A percentile compares a stretch with the other conserved stretches of the same genome.
Evolutionary conservation across 2,797 vertebrate genomes (phyloP).

Genomic region (Argentina silus): DNA sequence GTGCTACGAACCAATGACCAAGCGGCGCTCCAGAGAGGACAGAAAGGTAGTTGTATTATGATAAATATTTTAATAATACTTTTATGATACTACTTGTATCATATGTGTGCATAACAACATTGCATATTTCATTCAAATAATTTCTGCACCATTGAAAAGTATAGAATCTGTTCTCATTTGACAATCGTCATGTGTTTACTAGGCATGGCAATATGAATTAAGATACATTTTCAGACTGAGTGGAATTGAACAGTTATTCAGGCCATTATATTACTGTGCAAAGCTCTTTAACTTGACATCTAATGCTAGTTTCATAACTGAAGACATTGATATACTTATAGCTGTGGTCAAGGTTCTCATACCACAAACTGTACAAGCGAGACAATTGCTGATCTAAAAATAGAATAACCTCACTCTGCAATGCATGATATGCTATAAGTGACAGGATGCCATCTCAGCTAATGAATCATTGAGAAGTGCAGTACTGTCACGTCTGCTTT

Average conservation of each 20-base stretch:
- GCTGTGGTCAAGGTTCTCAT: neutral
- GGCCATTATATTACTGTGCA: too few species aligned
- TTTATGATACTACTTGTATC: neutral
- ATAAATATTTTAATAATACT: neutral
- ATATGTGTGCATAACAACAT: neutral
- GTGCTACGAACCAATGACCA: slow-evolving; percentile 71
- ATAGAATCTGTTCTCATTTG: neutral
- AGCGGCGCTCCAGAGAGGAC: slow-evolving; percentile 25
- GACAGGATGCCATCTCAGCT: neutral
- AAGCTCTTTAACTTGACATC: too few species aligned
- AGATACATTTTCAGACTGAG: too few species aligned
- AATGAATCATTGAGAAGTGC: neutral
- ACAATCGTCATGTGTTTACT: too few species aligned
- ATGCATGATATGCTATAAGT: neutral
- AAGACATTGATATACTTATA: too few species aligned
- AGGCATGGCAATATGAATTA: too few species aligned
- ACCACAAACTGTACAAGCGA: neutral
- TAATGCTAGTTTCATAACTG: too few species aligned
- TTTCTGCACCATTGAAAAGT: neutral
- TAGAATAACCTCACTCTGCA: neutral
- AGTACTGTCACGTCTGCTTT: neutral
- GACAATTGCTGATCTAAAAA: neutral
- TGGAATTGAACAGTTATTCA: too few species aligned
- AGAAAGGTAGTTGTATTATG: slow-evolving; percentile 41
- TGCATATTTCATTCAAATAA: neutral